Evolutionary conservation across 2,113 vertebrate genomes (phyloP).

Genomic region (Rallus limicola): DNA sequence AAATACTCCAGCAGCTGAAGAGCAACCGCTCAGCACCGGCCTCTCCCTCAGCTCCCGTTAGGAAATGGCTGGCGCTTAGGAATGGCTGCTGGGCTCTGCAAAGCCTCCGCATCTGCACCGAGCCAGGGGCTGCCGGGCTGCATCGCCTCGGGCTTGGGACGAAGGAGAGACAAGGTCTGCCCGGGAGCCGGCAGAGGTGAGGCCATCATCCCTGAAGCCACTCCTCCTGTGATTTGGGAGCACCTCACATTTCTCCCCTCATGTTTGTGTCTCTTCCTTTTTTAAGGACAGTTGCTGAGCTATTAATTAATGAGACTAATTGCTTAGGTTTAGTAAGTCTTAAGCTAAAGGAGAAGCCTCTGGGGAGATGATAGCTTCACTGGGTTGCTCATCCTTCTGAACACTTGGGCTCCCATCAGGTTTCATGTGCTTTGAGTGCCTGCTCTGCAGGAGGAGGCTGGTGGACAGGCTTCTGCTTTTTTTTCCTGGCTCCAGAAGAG

Average conservation of each 20-base stretch:
- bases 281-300: neutral
- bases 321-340: neutral
- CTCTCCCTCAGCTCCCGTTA: fast-evolving
- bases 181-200: neutral
- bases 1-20: neutral
- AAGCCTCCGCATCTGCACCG: fast-evolving
- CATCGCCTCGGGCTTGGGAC: fast-evolving
- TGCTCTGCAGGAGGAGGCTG: neutral
- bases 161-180: neutral
- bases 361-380: neutral
- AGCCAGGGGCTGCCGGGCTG: neutral
- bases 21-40: fast-evolving
- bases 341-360: neutral
- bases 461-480: neutral
- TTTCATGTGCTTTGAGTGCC: neutral
- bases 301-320: neutral
- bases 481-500: neutral
- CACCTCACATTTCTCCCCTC: neutral
- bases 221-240: neutral
- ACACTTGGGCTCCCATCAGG: neutral
- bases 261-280: neutral
- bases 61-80: neutral
- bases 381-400: neutral
- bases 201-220: neutral
- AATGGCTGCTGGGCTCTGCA: neutral